Percentiles rank a stretch among this genome's conserved stretches.
phyloP scores from a whole-genome alignment of 2,113 vertebrate species.

The Bubo blakistoni region DNA sequence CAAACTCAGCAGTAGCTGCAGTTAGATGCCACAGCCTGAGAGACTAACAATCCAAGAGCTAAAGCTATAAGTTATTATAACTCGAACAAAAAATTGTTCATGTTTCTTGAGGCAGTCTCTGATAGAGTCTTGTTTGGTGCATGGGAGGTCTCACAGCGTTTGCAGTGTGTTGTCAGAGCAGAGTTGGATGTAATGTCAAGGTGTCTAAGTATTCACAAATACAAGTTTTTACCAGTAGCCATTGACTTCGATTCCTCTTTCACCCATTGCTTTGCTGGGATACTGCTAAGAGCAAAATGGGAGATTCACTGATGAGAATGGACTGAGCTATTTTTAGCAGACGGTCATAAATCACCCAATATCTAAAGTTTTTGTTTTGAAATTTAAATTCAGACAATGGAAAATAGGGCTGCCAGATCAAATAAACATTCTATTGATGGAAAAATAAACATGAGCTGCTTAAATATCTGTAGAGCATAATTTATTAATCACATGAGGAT shows the following conservation, averaged over 20 bases:
- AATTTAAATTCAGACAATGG: slow-evolving; percentile 51
- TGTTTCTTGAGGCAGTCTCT: not conserved
- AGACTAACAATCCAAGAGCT: not conserved
- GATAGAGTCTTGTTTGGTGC: not conserved
- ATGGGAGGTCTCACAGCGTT: accelerated
- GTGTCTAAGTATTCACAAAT: not conserved
- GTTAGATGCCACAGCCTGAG: not conserved
- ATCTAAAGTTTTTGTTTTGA: slow-evolving; percentile 12
- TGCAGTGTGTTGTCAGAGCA: not conserved
- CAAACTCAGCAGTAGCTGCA: not conserved
- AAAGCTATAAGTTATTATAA: not conserved
- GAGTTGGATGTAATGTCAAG: not conserved
- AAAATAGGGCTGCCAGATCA: slow-evolving; percentile 30
- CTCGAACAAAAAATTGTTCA: accelerated
- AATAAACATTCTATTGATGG: slow-evolving; percentile 45
- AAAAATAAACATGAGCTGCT: slow-evolving; percentile 35
- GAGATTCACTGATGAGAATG: not conserved
- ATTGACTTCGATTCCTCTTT: not conserved
- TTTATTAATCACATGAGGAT: slow-evolving; percentile 55
- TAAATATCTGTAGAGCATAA: slow-evolving; percentile 43
- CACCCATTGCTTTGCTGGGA: not conserved
- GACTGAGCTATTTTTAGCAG: not conserved
- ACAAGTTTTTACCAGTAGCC: not conserved
- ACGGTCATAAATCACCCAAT: not conserved
- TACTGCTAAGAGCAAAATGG: not conserved